Evolutionary conservation across 2,113 vertebrate species (phyloP).

Genomic region (Pyrgilauda ruficollis): DNA sequence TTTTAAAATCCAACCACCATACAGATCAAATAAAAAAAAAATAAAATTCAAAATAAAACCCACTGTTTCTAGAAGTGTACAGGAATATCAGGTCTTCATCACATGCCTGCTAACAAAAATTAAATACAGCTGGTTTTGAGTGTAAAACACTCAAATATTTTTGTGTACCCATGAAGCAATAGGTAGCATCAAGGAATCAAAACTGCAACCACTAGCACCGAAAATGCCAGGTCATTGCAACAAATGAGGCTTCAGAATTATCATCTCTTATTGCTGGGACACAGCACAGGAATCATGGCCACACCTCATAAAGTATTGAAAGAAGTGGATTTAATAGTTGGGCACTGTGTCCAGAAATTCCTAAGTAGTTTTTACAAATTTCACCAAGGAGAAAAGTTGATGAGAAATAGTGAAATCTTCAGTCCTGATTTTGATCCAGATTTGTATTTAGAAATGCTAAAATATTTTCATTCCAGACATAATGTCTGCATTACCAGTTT

Average conservation of each 20-base stretch:
- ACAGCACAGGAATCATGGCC: neutral
- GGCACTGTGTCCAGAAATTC: neutral
- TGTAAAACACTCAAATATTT: neutral
- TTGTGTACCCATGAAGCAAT: neutral
- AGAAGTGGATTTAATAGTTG: neutral
- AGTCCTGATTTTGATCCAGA: neutral
- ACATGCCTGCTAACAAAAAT: neutral
- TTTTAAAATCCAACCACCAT: too few relatives aligned
- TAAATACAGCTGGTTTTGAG: neutral
- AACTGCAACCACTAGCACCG: neutral
- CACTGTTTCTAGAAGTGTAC: neutral
- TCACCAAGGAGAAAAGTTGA: neutral
- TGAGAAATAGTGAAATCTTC: neutral
- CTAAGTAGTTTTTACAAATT: neutral
- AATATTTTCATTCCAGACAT: slow-evolving; percentile 13
- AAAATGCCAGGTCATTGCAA: neutral
- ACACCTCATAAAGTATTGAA: neutral
- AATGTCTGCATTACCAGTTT: neutral
- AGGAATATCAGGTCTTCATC: neutral
- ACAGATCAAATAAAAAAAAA: neutral
- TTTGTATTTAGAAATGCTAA: slow-evolving; percentile 1
- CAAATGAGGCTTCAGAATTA: neutral
- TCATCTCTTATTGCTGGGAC: neutral
- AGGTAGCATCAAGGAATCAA: neutral
- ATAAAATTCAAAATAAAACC: neutral